Evolutionary conservation across 37 sponge, comb jelly and placozoan species (phyloP).

Genomic region (Aplysina aerophoba): DNA sequence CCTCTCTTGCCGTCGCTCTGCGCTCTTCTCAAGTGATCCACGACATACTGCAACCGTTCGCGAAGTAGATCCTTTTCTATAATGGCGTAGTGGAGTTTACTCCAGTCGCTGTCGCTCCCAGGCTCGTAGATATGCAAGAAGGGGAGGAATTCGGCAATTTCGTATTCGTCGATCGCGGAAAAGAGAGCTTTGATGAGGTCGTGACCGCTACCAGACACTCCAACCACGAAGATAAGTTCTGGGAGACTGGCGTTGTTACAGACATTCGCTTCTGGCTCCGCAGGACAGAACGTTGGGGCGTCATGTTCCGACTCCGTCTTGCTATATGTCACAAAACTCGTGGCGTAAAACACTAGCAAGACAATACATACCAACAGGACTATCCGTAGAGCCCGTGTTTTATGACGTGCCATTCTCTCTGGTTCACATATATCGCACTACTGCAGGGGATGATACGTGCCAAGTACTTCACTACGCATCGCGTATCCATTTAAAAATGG

Average conservation of each 20-base stretch:
- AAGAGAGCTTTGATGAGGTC: not conserved
- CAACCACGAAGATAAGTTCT: not conserved
- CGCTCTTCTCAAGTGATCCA: slow-evolving; percentile 8
- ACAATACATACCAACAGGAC: too few relatives aligned
- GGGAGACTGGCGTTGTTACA: slow-evolving; percentile 5
- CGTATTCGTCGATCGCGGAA: slow-evolving; percentile 5
- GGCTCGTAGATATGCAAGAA: slow-evolving; percentile 6
- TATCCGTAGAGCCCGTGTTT: too few relatives aligned
- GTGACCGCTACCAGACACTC: slow-evolving; percentile 1
- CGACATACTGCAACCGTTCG: not conserved
- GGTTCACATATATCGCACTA: too few relatives aligned
- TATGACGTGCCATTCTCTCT: too few relatives aligned
- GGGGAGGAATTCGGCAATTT: slow-evolving; percentile 8
- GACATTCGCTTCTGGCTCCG: not conserved
- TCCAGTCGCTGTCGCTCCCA: not conserved
- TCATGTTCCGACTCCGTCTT: too few relatives aligned
- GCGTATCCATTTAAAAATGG: too few relatives aligned
- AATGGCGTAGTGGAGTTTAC: not conserved
- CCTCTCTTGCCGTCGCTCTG: slow-evolving; percentile 1
- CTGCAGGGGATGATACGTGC: too few relatives aligned
- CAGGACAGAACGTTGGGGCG: not conserved
- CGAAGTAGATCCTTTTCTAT: not conserved
- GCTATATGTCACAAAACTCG: too few relatives aligned
- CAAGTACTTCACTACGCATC: too few relatives aligned
- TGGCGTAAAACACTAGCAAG: too few relatives aligned